phyloP scores from a whole-genome alignment of 2,888 invertebrate genomes.

The Ceraclea dissimilis region DNA sequence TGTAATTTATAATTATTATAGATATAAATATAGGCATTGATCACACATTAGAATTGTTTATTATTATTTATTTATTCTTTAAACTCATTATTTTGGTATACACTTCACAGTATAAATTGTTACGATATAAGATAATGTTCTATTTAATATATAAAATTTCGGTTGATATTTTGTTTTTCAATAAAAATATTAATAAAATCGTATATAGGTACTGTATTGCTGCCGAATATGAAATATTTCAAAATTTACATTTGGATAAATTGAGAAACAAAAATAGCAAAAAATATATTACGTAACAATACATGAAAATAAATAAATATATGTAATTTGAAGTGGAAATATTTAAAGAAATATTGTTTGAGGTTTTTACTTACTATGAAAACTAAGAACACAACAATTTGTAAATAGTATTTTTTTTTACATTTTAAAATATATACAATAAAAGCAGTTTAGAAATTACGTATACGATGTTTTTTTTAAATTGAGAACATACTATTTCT shows the following conservation, averaged over 20 bases:
- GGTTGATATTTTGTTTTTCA: neutral
- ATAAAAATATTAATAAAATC: neutral
- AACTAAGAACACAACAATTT: constrained; percentile 1
- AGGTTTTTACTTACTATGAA: neutral
- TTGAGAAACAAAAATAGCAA: too few species aligned
- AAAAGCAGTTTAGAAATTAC: constrained; percentile 20
- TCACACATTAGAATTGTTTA: constrained; percentile 1
- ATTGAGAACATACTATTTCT: constrained; percentile 7
- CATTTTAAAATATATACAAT: neutral
- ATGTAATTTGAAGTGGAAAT: neutral
- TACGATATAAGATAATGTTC: neutral
- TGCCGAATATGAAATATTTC: neutral
- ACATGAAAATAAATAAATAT: too few species aligned
- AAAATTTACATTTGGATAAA: too few species aligned
- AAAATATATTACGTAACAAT: too few species aligned
- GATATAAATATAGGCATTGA: neutral
- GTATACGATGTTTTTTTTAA: constrained; percentile 23
- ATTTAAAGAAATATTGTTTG: neutral
- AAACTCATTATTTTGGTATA: neutral
- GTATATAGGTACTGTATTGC: neutral
- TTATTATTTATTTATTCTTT: neutral
- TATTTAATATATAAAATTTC: neutral
- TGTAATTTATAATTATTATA: neutral
- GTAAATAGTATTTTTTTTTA: neutral
- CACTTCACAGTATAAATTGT: constrained; percentile 2